Evolutionary conservation across 2,888 invertebrate species (phyloP).

Genomic region (Ametastegia equiseti): DNA sequence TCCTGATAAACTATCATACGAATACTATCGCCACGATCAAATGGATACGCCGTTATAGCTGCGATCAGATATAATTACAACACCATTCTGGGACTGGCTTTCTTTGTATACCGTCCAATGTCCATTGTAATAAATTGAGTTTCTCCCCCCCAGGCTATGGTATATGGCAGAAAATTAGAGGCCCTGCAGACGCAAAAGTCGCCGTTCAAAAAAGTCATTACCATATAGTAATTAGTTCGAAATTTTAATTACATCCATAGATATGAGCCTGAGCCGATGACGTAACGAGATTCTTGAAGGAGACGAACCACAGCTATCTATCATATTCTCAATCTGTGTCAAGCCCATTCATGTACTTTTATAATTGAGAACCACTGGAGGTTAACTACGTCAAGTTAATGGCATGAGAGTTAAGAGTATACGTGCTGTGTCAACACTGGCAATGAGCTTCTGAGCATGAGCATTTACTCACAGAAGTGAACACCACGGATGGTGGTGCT

Average conservation of each 20-base stretch:
- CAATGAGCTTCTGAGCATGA: conserved; percentile 24
- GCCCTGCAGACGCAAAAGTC: neutral
- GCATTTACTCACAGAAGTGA: neutral
- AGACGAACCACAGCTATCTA: neutral
- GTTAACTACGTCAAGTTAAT: conserved; percentile 72
- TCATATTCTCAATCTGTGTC: conserved; percentile 18
- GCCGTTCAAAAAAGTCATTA: conserved; percentile 43
- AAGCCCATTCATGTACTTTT: conserved; percentile 47
- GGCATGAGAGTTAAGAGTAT: conserved; percentile 53
- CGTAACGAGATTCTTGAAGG: neutral
- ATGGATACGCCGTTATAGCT: neutral
- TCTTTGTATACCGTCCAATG: neutral
- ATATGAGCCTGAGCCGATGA: neutral
- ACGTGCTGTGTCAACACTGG: conserved; percentile 37
- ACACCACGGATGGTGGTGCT: neutral
- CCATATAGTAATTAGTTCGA: conserved; percentile 12
- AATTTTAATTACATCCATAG: neutral
- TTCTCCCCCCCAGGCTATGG: conserved; percentile 31
- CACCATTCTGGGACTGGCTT: neutral
- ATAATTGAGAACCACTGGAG: conserved; percentile 66
- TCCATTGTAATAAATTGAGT: conserved; percentile 15
- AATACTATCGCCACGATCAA: neutral
- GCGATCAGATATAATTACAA: neutral
- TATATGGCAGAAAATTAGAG: conserved; percentile 10
- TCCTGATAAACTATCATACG: neutral